phyloP scores from a whole-genome alignment of 2,888 invertebrate species.

The Malthinus seriepunctatus region DNA sequence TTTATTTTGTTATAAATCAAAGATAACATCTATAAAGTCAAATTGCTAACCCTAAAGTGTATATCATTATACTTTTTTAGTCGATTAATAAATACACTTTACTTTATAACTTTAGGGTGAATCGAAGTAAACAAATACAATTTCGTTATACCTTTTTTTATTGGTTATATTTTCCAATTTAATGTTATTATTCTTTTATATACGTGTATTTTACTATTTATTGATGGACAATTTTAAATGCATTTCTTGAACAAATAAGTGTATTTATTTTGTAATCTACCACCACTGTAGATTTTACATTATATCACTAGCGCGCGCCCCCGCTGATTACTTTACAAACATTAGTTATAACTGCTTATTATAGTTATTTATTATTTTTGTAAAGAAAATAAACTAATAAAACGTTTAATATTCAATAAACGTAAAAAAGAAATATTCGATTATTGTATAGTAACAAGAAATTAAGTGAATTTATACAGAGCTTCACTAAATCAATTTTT shows the following conservation, averaged over 20 bases:
- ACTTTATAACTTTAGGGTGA: constrained; percentile 14
- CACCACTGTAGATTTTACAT: constrained; percentile 34
- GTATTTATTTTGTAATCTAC: constrained; percentile 42
- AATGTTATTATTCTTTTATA: background rate
- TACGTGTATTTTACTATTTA: constrained; percentile 16
- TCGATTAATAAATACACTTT: constrained; percentile 20
- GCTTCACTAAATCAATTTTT: too few relatives aligned
- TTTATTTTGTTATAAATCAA: constrained; percentile 50
- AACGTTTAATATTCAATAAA: background rate
- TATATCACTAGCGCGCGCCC: constrained; percentile 32
- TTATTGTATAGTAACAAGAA: too few relatives aligned
- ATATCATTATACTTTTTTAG: constrained; percentile 29
- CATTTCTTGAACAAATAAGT: constrained; percentile 48
- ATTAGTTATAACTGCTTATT: constrained; percentile 17
- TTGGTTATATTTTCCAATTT: constrained; percentile 6
- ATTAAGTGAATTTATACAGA: too few relatives aligned
- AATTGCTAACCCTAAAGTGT: constrained; percentile 43
- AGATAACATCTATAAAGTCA: constrained; percentile 49
- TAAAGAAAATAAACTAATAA: constrained; percentile 22
- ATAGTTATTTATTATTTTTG: constrained; percentile 2
- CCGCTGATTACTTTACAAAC: constrained; percentile 42
- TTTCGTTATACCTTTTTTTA: constrained; percentile 2
- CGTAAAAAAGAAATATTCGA: too few relatives aligned
- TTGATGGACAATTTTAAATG: constrained; percentile 45
- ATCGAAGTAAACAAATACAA: constrained; percentile 19